Percentiles rank a stretch among this genome's conserved stretches.
phyloP scores from a whole-genome alignment of 2,888 invertebrate species.

The Latrodectus hesperus region DNA sequence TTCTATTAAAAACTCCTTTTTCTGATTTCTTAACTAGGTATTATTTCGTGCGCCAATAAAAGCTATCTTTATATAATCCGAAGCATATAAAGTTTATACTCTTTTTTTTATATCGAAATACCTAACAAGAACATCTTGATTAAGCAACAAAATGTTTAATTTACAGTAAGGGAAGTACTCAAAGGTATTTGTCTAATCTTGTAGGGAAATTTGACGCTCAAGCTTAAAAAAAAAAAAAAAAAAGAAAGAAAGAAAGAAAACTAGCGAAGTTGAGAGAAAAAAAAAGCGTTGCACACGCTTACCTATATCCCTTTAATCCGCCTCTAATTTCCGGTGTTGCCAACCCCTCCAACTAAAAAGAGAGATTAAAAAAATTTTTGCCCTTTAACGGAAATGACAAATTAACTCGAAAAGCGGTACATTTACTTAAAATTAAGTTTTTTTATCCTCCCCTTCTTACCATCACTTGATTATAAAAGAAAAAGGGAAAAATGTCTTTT shows the following conservation, averaged over 20 bases:
- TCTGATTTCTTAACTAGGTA: too few relatives aligned
- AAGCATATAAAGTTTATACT: too few relatives aligned
- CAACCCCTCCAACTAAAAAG: conserved; percentile 14
- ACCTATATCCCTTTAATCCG: conserved; percentile 34
- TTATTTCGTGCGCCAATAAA: too few relatives aligned
- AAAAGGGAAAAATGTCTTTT: neutral
- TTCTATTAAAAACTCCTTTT: too few relatives aligned
- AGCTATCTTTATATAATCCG: too few relatives aligned
- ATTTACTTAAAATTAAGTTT: conserved; percentile 18
- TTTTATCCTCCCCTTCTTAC: neutral
- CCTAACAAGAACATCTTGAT: too few relatives aligned
- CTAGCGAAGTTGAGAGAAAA: neutral
- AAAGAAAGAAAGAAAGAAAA: too few relatives aligned
- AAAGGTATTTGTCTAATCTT: neutral
- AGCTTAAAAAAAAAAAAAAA: neutral
- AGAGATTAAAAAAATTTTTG: conserved; percentile 29
- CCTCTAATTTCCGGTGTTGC: conserved; percentile 53
- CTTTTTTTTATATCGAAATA: too few relatives aligned
- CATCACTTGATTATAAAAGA: neutral
- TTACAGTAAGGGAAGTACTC: neutral
- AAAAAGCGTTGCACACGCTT: too few relatives aligned
- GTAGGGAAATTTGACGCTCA: neutral
- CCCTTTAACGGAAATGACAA: conserved; percentile 54
- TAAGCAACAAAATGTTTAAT: neutral
- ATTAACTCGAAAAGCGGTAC: conserved; percentile 45